phyloP scores from a whole-genome alignment of 2,888 invertebrate species.

The Gortyna flavago region DNA sequence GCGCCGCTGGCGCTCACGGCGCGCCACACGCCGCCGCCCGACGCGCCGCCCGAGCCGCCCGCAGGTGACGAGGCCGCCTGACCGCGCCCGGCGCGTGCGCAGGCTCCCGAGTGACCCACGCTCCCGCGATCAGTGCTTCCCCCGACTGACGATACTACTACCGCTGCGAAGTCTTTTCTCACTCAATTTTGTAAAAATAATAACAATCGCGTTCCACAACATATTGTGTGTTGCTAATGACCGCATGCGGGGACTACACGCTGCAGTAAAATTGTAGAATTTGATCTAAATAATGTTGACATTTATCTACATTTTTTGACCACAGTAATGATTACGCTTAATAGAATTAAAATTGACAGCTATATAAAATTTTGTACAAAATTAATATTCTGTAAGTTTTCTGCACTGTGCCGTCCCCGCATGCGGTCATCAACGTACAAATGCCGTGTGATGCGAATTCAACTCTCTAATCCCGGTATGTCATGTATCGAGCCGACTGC shows the following conservation, averaged over 20 bases:
- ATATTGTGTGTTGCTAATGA: slow-evolving; percentile 9
- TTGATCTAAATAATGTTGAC: slow-evolving; percentile 24
- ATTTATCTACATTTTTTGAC: slow-evolving; percentile 37
- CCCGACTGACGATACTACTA: background rate
- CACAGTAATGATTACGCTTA: slow-evolving; percentile 43
- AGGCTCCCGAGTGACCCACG: background rate
- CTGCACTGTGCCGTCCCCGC: slow-evolving; percentile 34
- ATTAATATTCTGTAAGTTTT: slow-evolving; percentile 20
- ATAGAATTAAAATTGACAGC: slow-evolving; percentile 47
- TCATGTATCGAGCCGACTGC: slow-evolving; percentile 36
- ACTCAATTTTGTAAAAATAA: background rate
- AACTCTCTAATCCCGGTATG: background rate
- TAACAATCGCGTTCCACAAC: background rate
- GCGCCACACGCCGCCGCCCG: slow-evolving; percentile 30
- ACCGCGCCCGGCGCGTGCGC: background rate
- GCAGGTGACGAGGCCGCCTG: slow-evolving; percentile 61
- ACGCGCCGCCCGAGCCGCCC: slow-evolving; percentile 29
- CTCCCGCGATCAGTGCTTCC: slow-evolving; percentile 13
- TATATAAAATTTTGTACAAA: slow-evolving; percentile 44
- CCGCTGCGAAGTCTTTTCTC: background rate
- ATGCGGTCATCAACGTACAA: slow-evolving; percentile 19
- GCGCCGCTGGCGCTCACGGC: slow-evolving; percentile 65
- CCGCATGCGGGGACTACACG: slow-evolving; percentile 7
- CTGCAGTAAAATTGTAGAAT: background rate
- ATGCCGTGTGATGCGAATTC: background rate